These are phyloP conservation scores for Perccottus glenii DNA, from an alignment of 2,113 vertebrate species.

Conservation along the genomic window DNA sequence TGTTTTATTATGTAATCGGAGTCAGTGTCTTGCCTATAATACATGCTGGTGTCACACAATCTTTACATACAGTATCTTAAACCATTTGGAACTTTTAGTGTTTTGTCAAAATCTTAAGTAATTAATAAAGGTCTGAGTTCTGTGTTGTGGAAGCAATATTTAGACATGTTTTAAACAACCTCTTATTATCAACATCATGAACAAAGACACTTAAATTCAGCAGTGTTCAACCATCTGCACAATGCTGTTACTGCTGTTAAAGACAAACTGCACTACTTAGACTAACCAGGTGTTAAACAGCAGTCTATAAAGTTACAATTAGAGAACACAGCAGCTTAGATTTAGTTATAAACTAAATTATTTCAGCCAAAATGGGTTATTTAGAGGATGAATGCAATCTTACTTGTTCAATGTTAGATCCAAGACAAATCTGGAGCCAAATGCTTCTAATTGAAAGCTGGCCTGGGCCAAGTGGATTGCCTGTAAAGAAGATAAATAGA, in stretches of 20 bases:
- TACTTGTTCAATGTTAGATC: constrained; percentile 96
- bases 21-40: no score
- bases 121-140: neutral
- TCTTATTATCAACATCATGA: neutral
- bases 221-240: constrained; percentile 3
- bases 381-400: constrained; percentile 67
- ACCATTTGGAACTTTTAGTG: neutral
- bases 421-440: constrained; percentile 92
- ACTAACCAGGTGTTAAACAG: neutral
- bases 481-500: constrained; percentile 74
- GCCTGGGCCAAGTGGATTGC: constrained; percentile 92
- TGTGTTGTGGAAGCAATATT: constrained; percentile 1
- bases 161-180: neutral
- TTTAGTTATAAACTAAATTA: neutral
- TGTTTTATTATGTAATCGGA: no score
- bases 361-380: neutral
- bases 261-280: neutral
- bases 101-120: neutral
- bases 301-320: neutral
- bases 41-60: neutral
- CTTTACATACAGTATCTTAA: no score
- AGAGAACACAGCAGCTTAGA: neutral
- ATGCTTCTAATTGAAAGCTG: constrained; percentile 96
- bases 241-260: neutral
- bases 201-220: constrained; percentile 6